phyloP scores from a whole-genome alignment of 2,113 vertebrate genomes.

The Eulacestoma nigropectus region DNA sequence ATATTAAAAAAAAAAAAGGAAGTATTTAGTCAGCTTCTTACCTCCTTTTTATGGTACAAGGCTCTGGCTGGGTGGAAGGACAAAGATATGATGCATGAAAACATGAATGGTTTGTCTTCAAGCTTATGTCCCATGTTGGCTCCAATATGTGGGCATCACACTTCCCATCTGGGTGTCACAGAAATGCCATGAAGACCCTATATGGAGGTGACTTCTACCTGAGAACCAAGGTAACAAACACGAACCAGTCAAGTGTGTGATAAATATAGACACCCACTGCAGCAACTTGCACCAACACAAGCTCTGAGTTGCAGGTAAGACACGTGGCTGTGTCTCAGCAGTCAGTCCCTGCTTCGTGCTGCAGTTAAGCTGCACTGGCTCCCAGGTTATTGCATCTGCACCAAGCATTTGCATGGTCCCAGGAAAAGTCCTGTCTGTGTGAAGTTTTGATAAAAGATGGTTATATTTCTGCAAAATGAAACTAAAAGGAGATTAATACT shows the following conservation, averaged over 20 bases:
- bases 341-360: neutral
- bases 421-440: neutral
- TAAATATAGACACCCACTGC: neutral
- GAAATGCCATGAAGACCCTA: neutral
- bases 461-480: neutral
- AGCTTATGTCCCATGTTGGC: neutral
- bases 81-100: neutral
- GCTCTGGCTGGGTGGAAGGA: neutral
- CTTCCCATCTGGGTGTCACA: neutral
- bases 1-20: neutral
- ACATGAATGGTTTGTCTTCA: neutral
- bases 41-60: neutral
- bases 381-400: neutral
- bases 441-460: neutral
- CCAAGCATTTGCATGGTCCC: neutral
- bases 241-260: neutral
- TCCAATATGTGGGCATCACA: neutral
- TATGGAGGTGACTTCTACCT: neutral
- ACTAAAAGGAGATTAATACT: neutral
- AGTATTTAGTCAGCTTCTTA: neutral
- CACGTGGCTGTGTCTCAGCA: neutral
- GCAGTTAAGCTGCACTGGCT: neutral
- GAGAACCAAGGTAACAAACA: neutral
- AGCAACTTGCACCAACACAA: neutral
- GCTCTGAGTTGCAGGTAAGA: neutral